phyloP scores from a whole-genome alignment of 2,113 vertebrate species.

The Myiopsitta monachus region DNA sequence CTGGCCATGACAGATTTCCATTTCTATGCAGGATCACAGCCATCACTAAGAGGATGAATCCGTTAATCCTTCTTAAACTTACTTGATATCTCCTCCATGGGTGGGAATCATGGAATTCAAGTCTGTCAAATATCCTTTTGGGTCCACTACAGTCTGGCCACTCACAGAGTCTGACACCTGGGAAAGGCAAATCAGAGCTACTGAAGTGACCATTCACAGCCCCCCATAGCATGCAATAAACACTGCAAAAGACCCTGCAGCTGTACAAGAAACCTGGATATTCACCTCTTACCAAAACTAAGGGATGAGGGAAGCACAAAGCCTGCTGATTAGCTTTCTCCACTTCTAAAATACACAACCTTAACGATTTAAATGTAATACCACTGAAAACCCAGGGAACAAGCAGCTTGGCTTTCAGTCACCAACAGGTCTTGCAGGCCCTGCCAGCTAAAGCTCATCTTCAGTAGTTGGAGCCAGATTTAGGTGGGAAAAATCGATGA shows the following conservation, averaged over 20 bases:
- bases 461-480: not conserved
- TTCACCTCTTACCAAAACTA: not conserved
- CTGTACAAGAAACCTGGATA: not conserved
- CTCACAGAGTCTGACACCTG: slow-evolving; percentile 98
- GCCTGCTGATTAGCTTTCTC: not conserved
- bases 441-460: not conserved
- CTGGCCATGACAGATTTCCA: not conserved
- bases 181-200: not conserved
- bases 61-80: slow-evolving; percentile 61
- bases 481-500: not conserved
- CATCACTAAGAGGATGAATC: slow-evolving; percentile 19
- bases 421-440: not conserved
- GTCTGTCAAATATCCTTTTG: slow-evolving; percentile 96
- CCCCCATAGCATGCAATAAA: not conserved
- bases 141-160: slow-evolving; percentile 97
- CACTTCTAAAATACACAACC: not conserved
- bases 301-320: not conserved
- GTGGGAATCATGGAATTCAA: slow-evolving; percentile 99
- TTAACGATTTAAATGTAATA: not conserved
- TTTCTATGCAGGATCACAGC: not conserved
- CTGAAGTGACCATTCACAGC: not conserved
- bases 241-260: not conserved
- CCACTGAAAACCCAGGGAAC: not conserved
- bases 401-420: not conserved
- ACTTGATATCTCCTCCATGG: slow-evolving; percentile 98